phyloP scores from a whole-genome alignment of 2,113 vertebrate genomes.

The Pelecanoides urinatrix region DNA sequence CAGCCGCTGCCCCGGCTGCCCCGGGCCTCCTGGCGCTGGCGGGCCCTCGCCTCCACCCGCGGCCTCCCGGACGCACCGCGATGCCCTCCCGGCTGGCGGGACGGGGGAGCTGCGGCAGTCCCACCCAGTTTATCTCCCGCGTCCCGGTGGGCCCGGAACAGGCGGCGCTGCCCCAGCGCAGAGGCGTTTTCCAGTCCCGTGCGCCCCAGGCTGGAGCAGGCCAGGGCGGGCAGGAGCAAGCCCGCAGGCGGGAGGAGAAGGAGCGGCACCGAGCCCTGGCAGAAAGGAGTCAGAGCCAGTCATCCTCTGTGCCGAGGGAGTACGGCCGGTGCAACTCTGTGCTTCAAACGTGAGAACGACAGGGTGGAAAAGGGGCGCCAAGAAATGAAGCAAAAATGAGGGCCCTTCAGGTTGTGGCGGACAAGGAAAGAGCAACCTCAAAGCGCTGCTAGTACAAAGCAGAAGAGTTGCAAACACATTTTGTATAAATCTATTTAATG shows the following conservation, averaged over 20 bases:
- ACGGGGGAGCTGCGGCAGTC: background rate
- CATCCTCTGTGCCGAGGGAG: background rate
- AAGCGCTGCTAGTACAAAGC: background rate
- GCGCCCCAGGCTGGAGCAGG: background rate
- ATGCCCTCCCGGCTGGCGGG: background rate
- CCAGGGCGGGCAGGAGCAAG: background rate
- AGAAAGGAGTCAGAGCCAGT: background rate
- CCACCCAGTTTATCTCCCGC: background rate
- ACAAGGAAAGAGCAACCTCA: background rate
- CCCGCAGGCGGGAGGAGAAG: background rate
- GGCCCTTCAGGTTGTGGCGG: background rate
- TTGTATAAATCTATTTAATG: background rate
- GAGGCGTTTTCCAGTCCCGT: background rate
- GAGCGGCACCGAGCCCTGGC: background rate
- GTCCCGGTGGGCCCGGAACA: background rate
- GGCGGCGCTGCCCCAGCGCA: background rate
- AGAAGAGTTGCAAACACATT: background rate
- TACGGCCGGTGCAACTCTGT: rapidly evolving
- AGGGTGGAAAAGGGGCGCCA: background rate
- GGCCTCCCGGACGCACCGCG: background rate
- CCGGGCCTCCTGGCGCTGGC: background rate
- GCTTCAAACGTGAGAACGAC: rapidly evolving
- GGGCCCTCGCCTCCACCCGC: background rate
- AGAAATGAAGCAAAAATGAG: background rate
- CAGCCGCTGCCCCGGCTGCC: background rate